Conservation (phyloP, 2,797 vertebrate species). For the Denticeps clupeoides region DNA sequence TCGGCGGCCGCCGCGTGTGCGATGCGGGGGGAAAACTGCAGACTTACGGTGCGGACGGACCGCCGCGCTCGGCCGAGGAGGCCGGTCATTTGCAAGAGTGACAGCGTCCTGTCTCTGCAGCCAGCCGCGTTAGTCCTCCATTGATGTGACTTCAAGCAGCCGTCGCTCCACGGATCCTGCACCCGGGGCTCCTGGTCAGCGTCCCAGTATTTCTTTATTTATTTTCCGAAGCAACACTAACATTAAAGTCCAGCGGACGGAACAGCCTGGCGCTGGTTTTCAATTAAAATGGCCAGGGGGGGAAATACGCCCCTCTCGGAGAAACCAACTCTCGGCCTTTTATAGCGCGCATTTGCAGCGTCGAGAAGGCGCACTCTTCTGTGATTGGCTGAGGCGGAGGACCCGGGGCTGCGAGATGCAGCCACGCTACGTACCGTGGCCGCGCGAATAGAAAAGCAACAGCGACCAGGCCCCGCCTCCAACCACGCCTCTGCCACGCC, state of each 20-base stretch:
- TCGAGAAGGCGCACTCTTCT: constrained; percentile 39
- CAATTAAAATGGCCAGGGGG: constrained; percentile 65
- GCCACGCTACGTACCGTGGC: neutral
- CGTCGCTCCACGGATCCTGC: neutral
- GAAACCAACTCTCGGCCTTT: constrained; percentile 48
- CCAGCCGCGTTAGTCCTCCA: constrained; percentile 29
- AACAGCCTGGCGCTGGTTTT: constrained; percentile 30
- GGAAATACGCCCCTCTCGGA: constrained; percentile 66
- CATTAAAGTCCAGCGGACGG: constrained; percentile 12
- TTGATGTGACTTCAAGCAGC: constrained; percentile 28
- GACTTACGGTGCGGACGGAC: constrained; percentile 22
- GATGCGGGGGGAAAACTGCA: neutral
- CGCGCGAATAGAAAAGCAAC: constrained; percentile 44
- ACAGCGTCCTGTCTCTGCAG: constrained; percentile 57
- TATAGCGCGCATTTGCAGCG: constrained; percentile 28
- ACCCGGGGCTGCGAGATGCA: constrained; percentile 22
- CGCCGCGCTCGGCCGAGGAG: constrained; percentile 29
- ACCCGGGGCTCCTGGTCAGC: neutral
- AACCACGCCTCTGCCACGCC: no score
- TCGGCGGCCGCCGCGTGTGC: neutral
- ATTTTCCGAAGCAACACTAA: no score
- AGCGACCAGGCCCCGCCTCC: no score
- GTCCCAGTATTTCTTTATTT: no score
- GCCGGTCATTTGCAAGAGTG: constrained; percentile 55
- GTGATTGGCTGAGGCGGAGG: constrained; percentile 36